These are phyloP conservation scores for Gadus chalcogrammus DNA, from an alignment of 2,113 vertebrate species.

Conservation along the genomic window DNA sequence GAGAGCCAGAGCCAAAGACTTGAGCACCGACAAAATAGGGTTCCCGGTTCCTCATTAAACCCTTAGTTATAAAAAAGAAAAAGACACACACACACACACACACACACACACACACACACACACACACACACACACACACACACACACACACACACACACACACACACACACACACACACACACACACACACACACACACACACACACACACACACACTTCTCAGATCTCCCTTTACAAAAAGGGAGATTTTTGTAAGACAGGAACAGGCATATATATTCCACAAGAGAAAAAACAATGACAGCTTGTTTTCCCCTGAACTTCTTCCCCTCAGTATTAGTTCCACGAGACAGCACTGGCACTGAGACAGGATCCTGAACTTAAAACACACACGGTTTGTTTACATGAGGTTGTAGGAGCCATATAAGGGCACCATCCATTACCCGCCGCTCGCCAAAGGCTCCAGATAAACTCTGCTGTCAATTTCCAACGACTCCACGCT, in stretches of 20 bases:
- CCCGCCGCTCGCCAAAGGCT: constrained; percentile 39
- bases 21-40: constrained; percentile 57
- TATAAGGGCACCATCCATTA: constrained; percentile 56
- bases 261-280: not conserved
- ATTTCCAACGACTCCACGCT: constrained; percentile 31
- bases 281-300: constrained; percentile 39
- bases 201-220: constrained; percentile 10
- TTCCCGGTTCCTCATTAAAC: constrained; percentile 51
- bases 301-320: not conserved
- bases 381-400: not conserved
- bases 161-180: constrained; percentile 12
- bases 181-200: constrained; percentile 10
- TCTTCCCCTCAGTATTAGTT: too few species aligned
- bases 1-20: constrained; percentile 10
- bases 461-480: constrained; percentile 46
- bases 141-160: constrained; percentile 13
- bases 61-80: constrained; percentile 52
- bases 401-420: constrained; percentile 38
- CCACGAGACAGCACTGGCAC: too few species aligned
- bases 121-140: constrained; percentile 10
- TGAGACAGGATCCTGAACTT: not conserved
- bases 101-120: constrained; percentile 12
- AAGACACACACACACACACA: constrained; percentile 17
- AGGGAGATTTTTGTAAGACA: not conserved
- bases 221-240: constrained; percentile 28